Evolutionary conservation across 2,797 vertebrate species (phyloP).

Genomic region (Protonibea diacanthus): DNA sequence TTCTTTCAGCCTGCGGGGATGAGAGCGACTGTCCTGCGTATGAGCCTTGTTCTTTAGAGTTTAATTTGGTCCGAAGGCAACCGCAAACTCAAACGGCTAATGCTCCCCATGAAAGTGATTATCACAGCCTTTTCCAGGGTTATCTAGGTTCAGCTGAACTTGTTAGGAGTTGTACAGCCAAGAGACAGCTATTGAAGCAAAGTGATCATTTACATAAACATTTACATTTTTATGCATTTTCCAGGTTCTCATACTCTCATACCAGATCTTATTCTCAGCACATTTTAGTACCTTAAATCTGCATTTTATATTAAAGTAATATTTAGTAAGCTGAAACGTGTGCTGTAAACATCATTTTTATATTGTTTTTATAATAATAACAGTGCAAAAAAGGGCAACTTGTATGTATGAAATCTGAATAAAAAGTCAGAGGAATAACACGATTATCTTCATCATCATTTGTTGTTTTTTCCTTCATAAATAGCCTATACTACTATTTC

Average conservation of each 20-base stretch:
- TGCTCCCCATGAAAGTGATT: slow-evolving; percentile 19
- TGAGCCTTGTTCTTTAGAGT: slow-evolving; percentile 14
- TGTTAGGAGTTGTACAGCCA: neutral
- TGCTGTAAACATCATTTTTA: neutral
- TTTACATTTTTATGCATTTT: neutral
- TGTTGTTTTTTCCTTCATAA: neutral
- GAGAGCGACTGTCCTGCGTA: slow-evolving; percentile 5
- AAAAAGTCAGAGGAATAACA: neutral
- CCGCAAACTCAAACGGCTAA: neutral
- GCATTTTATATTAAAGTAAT: too few relatives aligned
- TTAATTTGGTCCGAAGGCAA: slow-evolving; percentile 30
- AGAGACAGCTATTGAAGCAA: neutral
- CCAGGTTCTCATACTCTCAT: neutral
- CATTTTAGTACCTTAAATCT: neutral
- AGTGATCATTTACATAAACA: neutral
- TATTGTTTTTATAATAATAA: neutral
- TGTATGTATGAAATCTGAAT: neutral
- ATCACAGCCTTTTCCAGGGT: slow-evolving; percentile 29
- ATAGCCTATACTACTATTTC: neutral
- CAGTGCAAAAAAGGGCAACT: neutral
- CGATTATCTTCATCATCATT: too few relatives aligned
- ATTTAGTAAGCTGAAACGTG: too few relatives aligned
- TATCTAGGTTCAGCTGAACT: neutral
- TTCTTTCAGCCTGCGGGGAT: slow-evolving; percentile 36
- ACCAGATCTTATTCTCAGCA: neutral